A percentile compares a stretch with the other conserved stretches of the same genome.
These are phyloP conservation scores for Apostichopus leukothele DNA, from an alignment of 53 echinoderm and acorn worm genomes.

Conservation along the genomic window DNA sequence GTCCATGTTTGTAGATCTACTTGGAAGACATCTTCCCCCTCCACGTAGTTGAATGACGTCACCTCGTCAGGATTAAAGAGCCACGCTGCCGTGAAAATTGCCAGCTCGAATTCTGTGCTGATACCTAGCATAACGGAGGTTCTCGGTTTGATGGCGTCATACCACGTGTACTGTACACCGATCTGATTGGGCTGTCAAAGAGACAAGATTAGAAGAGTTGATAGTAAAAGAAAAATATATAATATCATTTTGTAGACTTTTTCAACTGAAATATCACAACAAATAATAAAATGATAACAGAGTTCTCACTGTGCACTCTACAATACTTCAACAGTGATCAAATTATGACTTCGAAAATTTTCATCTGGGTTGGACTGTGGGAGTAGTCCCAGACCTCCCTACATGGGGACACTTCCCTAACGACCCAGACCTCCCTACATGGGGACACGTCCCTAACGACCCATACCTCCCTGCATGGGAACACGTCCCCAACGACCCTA, in stretches of 20 bases:
- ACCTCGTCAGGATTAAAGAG: conserved; percentile 12
- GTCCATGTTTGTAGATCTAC: background rate
- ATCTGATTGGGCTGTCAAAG: conserved; percentile 4
- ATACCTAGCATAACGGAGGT: conserved; percentile 28
- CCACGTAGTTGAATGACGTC: conserved; percentile 11
- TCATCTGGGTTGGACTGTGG: too few species aligned
- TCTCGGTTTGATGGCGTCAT: conserved; percentile 23
- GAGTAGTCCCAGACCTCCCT: too few species aligned
- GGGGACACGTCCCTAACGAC: too few species aligned
- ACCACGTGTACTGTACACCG: background rate
- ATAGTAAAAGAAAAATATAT: background rate
- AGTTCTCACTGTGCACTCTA: too few species aligned
- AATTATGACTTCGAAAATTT: too few species aligned
- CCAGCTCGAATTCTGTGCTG: conserved; percentile 41
- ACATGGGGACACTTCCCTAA: too few species aligned
- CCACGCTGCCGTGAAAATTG: conserved; percentile 30
- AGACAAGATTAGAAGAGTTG: background rate
- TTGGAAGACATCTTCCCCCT: background rate
- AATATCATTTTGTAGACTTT: background rate
- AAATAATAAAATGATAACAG: too few species aligned
- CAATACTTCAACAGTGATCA: too few species aligned
- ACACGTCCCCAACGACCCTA: too few species aligned
- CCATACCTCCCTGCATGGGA: too few species aligned
- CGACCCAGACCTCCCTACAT: too few species aligned
- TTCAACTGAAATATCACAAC: background rate